Evolutionary conservation across 2,113 vertebrate species (phyloP).

Genomic region (Pelodiscus sinensis): DNA sequence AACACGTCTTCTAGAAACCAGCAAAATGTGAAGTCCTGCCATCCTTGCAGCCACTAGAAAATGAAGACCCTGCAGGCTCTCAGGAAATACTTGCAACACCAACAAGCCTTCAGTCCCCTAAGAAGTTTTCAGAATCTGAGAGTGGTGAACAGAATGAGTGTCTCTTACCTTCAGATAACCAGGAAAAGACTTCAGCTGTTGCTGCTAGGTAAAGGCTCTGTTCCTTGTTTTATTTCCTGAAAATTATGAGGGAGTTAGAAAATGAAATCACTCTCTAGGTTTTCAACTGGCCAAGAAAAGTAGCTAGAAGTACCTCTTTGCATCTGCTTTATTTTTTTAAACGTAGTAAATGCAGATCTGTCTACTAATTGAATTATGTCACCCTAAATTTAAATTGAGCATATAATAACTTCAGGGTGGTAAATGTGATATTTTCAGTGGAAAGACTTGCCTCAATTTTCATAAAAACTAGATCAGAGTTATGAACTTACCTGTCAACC

Average conservation of each 20-base stretch:
- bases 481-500: too few relatives aligned
- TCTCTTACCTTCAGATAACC: neutral
- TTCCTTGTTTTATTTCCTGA: neutral
- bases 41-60: slow-evolving; percentile 21
- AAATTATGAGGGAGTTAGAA: neutral
- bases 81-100: neutral
- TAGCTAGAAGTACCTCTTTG: neutral
- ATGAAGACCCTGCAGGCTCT: neutral
- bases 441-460: neutral
- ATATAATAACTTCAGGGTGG: neutral
- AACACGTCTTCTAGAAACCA: slow-evolving; percentile 53
- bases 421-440: neutral
- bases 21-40: slow-evolving; percentile 9
- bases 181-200: slow-evolving; percentile 32
- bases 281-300: neutral
- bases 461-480: neutral
- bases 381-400: neutral
- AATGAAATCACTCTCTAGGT: neutral
- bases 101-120: neutral
- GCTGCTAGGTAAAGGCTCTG: slow-evolving; percentile 53
- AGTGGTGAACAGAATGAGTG: neutral
- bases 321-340: neutral
- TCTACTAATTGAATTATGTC: neutral
- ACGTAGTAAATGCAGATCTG: neutral
- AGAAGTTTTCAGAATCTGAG: neutral